A percentile compares a stretch with the other conserved stretches of the same genome.
Conservation (phyloP, 2,797 vertebrate genomes). For the Echiichthys vipera region DNA sequence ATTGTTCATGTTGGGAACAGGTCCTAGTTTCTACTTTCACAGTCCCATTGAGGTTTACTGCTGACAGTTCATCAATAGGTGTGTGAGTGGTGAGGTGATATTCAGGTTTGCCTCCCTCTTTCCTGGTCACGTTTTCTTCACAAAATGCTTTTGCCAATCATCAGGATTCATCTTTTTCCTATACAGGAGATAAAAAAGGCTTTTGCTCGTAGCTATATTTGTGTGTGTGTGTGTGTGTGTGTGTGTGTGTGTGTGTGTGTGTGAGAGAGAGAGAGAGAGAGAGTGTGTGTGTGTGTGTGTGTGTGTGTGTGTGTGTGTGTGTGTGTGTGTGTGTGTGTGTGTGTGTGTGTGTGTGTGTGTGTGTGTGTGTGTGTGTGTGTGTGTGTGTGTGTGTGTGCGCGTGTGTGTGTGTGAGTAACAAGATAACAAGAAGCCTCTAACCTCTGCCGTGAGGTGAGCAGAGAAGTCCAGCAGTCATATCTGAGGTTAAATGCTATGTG, state of each 20-base stretch:
- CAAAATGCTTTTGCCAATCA: slow-evolving; percentile 11
- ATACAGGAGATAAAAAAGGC: slow-evolving; percentile 6
- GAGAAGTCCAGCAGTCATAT: slow-evolving; percentile 58
- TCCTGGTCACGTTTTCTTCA: background rate
- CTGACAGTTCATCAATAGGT: slow-evolving; percentile 64
- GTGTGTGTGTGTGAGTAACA: slow-evolving; percentile 16
- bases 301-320: slow-evolving; percentile 1
- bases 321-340: background rate
- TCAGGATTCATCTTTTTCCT: slow-evolving; percentile 10
- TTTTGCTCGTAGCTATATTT: background rate
- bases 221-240: background rate
- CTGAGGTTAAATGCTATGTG: slow-evolving; percentile 68
- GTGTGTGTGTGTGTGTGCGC: slow-evolving; percentile 19
- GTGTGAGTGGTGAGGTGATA: slow-evolving; percentile 26
- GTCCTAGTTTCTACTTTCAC: no score
- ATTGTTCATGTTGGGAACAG: no score
- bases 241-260: slow-evolving; percentile 9
- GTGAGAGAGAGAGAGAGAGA: background rate
- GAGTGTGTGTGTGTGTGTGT: slow-evolving; percentile 18
- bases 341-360: background rate
- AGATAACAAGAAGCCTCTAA: slow-evolving; percentile 57
- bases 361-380: background rate
- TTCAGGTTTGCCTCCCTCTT: background rate
- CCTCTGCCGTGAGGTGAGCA: slow-evolving; percentile 52
- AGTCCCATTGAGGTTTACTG: no score